phyloP scores from a whole-genome alignment of 2,113 vertebrate species.

The Poicephalus gulielmi region DNA sequence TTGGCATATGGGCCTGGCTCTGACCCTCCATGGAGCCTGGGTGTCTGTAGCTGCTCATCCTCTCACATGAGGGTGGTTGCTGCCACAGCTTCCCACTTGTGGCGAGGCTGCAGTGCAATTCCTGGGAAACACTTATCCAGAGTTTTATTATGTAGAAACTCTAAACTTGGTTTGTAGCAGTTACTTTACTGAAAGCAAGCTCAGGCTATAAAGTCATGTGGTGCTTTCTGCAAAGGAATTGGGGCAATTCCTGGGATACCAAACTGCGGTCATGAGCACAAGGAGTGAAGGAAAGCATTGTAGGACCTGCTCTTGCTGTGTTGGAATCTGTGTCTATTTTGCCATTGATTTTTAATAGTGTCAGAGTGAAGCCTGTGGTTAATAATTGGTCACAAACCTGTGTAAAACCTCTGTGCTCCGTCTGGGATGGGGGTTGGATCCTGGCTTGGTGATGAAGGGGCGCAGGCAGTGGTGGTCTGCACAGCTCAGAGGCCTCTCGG shows the following conservation, averaged over 20 bases:
- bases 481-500: not conserved
- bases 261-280: not conserved
- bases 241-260: not conserved
- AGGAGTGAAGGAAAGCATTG: too few relatives aligned
- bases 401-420: not conserved
- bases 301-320: not conserved
- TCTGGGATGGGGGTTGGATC: not conserved
- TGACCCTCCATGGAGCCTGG: not conserved
- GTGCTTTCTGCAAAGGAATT: not conserved
- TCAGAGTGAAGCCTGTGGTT: not conserved
- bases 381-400: not conserved
- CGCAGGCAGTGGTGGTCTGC: not conserved
- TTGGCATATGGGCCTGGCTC: not conserved
- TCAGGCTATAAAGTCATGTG: accelerated
- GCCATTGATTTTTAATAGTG: not conserved
- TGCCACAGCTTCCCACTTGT: not conserved
- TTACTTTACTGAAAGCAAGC: not conserved
- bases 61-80: not conserved
- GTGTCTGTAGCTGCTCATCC: not conserved
- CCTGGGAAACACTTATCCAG: not conserved
- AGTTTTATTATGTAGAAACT: not conserved
- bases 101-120: not conserved
- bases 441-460: not conserved
- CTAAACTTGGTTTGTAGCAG: not conserved
- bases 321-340: not conserved